Base-by-base conservation (phyloP, 2,113 vertebrate species). In the Elaphurus davidianus region DNA sequence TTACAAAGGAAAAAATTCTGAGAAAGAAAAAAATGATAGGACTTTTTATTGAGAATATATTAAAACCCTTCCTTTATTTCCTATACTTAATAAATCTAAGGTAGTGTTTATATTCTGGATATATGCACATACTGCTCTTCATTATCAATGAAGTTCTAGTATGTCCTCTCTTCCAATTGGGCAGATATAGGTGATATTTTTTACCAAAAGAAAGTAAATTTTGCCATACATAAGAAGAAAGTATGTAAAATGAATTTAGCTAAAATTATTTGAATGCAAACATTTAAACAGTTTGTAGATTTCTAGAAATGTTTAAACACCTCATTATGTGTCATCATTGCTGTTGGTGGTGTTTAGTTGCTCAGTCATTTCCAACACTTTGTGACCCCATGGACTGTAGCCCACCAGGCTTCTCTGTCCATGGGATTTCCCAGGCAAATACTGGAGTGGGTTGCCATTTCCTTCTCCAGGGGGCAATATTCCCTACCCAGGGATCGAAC, bases 151-250 rank as follows among this genome's bases (percentile, higher is more conserved):
- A 92, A 36, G 19, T 78, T 84, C 74, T 88, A 33, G 14, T 71
- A 87, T 94, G 2, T 71, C 3, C 14, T 85, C 50, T 71, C 36
- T 93, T 88, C 15, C 6, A 95, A 89, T 54, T 71, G 40, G 16
- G 7, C 30, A 93, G 27, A 76, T 30, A 78, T 27, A 87, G 36
- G 12, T 52, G 19, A 76, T 76, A 36, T 30, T 87, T 93, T 92
- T 71, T 87, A 83, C 5, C 5, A 96, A 13, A 93, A 23, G 28
- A 84, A 97, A 97, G 91, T 50, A 91, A 83, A 50, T 97, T 97
- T 85, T 67, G 86, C 9, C 25, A 87, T 62, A 59, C 21, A 91
- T 52, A 86, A 89, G 30, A 93, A 89, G 45, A 90, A 90, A 88
- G 7, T 7, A 33, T 30, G 52, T 76, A 57, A 71, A 88, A 40